Percentiles rank a stretch among this genome's conserved stretches.
Conservation (phyloP, 2,797 vertebrate species). For the Anolis apletophallus region DNA sequence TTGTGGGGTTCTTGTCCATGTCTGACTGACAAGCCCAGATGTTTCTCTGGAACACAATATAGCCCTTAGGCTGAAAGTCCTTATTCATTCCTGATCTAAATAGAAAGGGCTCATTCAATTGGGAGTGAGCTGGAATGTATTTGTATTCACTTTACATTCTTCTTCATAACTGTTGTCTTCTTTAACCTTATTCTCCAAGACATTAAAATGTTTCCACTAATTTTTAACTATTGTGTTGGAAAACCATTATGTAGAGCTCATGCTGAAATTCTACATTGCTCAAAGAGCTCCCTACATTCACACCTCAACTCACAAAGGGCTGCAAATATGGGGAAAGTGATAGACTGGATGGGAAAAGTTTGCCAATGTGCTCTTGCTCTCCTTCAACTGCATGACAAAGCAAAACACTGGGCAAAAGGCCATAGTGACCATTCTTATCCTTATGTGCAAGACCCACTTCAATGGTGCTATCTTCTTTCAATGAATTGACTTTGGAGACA, state of each 20-base stretch:
- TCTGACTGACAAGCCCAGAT: neutral
- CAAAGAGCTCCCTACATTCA: neutral
- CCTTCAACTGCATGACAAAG: neutral
- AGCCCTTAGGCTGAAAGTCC: neutral
- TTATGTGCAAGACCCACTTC: neutral
- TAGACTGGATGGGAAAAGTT: neutral
- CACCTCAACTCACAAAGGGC: neutral
- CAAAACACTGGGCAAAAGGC: no score
- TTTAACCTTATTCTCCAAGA: neutral
- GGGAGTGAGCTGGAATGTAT: neutral
- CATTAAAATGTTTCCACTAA: neutral
- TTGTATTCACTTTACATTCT: neutral
- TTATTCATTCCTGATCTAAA: neutral
- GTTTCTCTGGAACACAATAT: neutral
- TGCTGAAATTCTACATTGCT: neutral
- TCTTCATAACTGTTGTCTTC: neutral
- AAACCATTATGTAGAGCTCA: neutral
- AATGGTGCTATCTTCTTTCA: neutral
- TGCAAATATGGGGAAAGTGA: neutral
- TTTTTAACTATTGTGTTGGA: neutral
- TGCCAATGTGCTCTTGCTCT: neutral
- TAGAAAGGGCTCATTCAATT: neutral
- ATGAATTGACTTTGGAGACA: neutral
- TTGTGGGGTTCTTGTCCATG: neutral
- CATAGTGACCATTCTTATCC: neutral